Evolutionary conservation across 2,797 vertebrate genomes (phyloP), one percentile per base, ranked within the genome.

Genomic region (Girardinus metallicus): DNA sequence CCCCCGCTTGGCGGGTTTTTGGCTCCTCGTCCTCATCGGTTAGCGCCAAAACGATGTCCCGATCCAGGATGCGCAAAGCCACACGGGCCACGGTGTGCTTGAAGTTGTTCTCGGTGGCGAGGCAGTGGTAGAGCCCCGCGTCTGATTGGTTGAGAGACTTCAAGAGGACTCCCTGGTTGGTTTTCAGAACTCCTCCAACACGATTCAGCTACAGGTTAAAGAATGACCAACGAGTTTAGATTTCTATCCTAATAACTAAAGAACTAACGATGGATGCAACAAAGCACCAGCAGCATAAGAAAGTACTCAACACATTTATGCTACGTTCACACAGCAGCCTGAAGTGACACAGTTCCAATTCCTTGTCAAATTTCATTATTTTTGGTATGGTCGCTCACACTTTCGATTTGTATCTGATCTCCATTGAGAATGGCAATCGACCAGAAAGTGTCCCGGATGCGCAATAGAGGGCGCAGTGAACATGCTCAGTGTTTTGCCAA

Each of bases 81-180:
- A 96, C 93, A 0, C 96, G 96, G 4, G 94, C 95, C 85, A 96
- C 83, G 0, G 96, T 96, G 95, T 96, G 96, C 43, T 96, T 96
- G 60, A 96, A 96, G 93, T 96, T 96, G 92, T 96, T 96, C 89
- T 96, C 96, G 0, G 96, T 96, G 89, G 95, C 96, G 43, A 96
- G 92, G 89, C 96, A 96, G 91, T 96, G 96, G 93, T 96, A 96
- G 13, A 95, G 89, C 1, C 96, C 96, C 0, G 94, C 93, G 2
- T 96, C 96, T 11, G 94, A 93, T 73, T 95, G 95, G 86, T 94
- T 95, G 49, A 96, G 95, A 1, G 93, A 91, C 85, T 96, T 96
- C 62, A 96, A 89, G 8, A 96, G 95, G 89, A 96, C 93, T 21
- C 96, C 96, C 1, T 96, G 95, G 80, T 93, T 93, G 77, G 96